Conservation (phyloP, 2,113 vertebrate genomes). For the Orthonyx spaldingii region DNA sequence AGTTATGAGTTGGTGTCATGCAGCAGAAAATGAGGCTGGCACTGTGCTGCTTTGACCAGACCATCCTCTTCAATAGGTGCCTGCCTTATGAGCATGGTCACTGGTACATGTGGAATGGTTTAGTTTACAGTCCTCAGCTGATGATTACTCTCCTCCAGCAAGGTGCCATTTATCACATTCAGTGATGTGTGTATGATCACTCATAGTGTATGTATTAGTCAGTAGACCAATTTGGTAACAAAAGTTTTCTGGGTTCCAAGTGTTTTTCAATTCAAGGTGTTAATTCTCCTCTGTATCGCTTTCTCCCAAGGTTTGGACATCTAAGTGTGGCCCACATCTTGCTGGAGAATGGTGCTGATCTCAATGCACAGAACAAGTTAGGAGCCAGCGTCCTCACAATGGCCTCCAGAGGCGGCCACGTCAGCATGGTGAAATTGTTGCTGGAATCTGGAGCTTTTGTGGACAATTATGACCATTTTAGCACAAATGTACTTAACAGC, state of each 20-base stretch:
- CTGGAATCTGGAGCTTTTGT: conserved; percentile 87
- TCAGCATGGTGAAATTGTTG: conserved; percentile 85
- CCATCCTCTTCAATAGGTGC: background rate
- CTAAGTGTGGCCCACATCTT: conserved; percentile 85
- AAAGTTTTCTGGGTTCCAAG: background rate
- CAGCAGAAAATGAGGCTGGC: background rate
- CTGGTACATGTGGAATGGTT: background rate
- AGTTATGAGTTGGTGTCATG: background rate
- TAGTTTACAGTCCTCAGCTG: background rate
- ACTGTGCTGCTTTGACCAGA: background rate
- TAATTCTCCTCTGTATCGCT: background rate
- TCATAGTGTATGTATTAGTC: background rate
- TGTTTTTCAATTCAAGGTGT: background rate
- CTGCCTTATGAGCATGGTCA: background rate
- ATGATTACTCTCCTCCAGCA: background rate
- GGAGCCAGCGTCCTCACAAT: conserved; percentile 91
- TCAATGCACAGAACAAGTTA: conserved; percentile 89
- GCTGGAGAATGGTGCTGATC: conserved; percentile 91
- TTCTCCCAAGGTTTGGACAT: conserved; percentile 84
- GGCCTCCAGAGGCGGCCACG: conserved; percentile 88
- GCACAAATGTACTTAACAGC: conserved; percentile 65
- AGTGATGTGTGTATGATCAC: background rate
- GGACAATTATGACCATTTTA: conserved; percentile 82
- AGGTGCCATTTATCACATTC: background rate
- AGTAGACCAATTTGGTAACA: background rate